Percentiles rank a stretch among this genome's conserved stretches.
phyloP scores from a whole-genome alignment of 2,113 vertebrate genomes.

The Dissostichus mawsoni region DNA sequence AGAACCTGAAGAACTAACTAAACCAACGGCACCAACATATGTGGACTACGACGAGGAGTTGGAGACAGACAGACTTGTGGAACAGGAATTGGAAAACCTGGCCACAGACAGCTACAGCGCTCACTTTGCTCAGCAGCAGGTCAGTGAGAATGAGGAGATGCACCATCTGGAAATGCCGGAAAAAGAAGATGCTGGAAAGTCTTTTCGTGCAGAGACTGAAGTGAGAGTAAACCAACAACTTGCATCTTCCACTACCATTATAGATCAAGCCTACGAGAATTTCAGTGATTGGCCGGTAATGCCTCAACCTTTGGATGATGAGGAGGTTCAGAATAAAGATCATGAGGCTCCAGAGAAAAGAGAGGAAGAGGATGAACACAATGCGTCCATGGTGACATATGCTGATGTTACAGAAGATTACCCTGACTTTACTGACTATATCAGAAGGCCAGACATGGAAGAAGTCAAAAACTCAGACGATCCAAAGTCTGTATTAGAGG shows the following conservation, averaged over 20 bases:
- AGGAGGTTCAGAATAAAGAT: constrained; percentile 14
- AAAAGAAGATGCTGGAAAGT: not conserved
- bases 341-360: constrained; percentile 17
- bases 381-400: constrained; percentile 55
- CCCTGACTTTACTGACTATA: constrained; percentile 35
- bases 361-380: constrained; percentile 51
- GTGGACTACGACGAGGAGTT: constrained; percentile 50
- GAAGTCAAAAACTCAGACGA: constrained; percentile 61
- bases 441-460: constrained; percentile 43
- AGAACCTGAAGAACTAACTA: constrained; percentile 30
- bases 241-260: not conserved
- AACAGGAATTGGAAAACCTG: constrained; percentile 67
- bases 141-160: constrained; percentile 16
- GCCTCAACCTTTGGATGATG: not conserved
- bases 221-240: not conserved
- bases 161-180: constrained; percentile 4
- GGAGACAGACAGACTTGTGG: constrained; percentile 67
- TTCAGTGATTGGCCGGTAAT: constrained; percentile 14
- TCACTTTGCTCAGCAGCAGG: constrained; percentile 56
- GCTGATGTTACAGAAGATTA: constrained; percentile 51
- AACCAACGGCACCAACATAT: constrained; percentile 1
- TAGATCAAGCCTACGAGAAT: constrained; percentile 15
- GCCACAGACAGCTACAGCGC: constrained; percentile 50
- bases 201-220: constrained; percentile 18
- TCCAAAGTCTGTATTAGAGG: constrained; percentile 24